These are phyloP conservation scores for Himalopsyche anomala DNA, from an alignment of 2,888 invertebrate species.

Conservation along the genomic window DNA sequence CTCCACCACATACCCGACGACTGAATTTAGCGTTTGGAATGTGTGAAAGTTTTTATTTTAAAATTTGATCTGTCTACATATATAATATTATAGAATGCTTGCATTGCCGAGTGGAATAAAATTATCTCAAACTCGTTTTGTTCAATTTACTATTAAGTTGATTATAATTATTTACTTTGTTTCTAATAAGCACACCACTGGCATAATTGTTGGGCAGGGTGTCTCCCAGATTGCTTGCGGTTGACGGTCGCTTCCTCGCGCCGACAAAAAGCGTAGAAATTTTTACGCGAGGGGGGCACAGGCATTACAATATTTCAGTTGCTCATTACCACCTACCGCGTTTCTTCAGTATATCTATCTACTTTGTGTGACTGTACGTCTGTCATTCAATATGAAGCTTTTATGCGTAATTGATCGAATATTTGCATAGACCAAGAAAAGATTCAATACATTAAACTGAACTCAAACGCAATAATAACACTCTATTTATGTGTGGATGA, in stretches of 20 bases:
- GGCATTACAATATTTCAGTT: constrained; percentile 18
- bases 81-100: too few relatives aligned
- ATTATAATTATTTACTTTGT: background rate
- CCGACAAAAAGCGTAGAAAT: background rate
- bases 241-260: constrained; percentile 34
- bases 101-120: background rate
- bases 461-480: too few relatives aligned
- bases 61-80: too few relatives aligned
- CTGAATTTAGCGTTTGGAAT: too few relatives aligned
- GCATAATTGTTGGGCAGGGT: background rate
- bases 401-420: constrained; percentile 13
- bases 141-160: background rate
- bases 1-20: too few relatives aligned
- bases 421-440: too few relatives aligned
- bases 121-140: too few relatives aligned
- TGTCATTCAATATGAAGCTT: background rate
- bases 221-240: constrained; percentile 27
- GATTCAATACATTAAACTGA: too few relatives aligned
- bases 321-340: constrained; percentile 22
- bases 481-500: too few relatives aligned
- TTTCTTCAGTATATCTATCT: background rate
- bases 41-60: too few relatives aligned
- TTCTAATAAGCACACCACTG: background rate
- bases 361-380: constrained; percentile 15
- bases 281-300: background rate